Conservation (phyloP, 2,797 vertebrate species). For the Gymnothorax reevesii region DNA sequence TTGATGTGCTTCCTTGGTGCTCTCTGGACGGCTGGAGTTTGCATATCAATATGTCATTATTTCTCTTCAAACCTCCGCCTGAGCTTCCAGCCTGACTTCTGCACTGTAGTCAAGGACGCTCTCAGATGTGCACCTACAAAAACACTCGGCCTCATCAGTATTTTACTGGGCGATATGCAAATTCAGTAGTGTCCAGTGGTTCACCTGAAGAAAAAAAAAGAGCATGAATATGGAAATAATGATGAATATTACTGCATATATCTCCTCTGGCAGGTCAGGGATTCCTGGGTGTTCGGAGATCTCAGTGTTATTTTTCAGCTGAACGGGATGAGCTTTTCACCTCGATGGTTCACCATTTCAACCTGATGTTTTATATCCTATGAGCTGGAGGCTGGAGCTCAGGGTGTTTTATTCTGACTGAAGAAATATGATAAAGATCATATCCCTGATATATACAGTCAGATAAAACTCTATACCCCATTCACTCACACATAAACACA, state of each 20-base stretch:
- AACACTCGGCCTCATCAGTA: not conserved
- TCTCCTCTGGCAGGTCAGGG: slow-evolving; percentile 1
- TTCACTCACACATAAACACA: too few relatives aligned
- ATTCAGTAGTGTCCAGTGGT: not conserved
- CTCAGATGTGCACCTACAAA: not conserved
- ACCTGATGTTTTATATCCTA: not conserved
- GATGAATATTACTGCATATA: not conserved
- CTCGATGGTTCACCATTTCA: not conserved
- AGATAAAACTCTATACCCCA: too few relatives aligned
- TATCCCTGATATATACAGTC: too few relatives aligned
- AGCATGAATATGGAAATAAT: not conserved
- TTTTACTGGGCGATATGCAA: not conserved
- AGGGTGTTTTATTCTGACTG: not conserved
- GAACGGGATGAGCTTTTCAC: not conserved
- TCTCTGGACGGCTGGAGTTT: not conserved
- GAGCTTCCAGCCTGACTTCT: not conserved
- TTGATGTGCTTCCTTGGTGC: not conserved
- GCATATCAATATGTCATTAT: not conserved
- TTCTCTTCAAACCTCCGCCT: not conserved
- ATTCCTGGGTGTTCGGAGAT: not conserved
- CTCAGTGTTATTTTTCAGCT: not conserved
- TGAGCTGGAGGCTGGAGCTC: not conserved
- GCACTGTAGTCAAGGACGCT: not conserved
- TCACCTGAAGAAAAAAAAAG: not conserved
- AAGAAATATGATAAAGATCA: not conserved